Evolutionary conservation across 2,113 vertebrate genomes (phyloP), one percentile per base, ranked within the genome.

Genomic region (Pholis gunnellus): DNA sequence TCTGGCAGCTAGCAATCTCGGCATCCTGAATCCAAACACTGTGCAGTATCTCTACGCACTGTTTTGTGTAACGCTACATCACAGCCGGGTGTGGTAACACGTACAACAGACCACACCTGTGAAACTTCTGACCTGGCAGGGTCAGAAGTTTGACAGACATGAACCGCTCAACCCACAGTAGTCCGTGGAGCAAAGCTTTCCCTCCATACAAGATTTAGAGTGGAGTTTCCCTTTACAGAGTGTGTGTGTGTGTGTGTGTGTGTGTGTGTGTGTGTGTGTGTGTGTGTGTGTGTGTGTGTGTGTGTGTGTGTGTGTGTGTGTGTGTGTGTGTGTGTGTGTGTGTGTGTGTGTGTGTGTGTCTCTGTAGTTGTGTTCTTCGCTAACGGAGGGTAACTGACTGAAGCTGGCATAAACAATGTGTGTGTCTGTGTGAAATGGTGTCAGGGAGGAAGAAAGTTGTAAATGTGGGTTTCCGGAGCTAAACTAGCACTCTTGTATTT

Each of bases 391-490:
- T 29, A 69, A 25, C 70, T 36, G 78, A 25, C 70, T 36, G 78
- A 75, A 67, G 38, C 73, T 84, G 64, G 31, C 65, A 84, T 56
- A 38, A 83, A 69, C 54, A 64, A 52, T 82, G 48, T 79, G 56
- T 60, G 38, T 40, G 68, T 42, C 22, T 79, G 82, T 84, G 71
- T 82, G 69, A 83, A 89, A 85, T 73, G 81, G 90, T 92, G 90
- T 88, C 84, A 57, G 84, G 75, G 92, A 95, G 95, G 95, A 95
- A 95, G 88, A 92, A 89, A 91, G 91, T 94, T 94, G 95, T 95
- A 95, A 95, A 93, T 94, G 93, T 90, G 92, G 95, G 90, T 96
- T 95, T 94, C 94, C 93, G 88, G 82, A 71, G 81, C 60, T 65
- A 85, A 83, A 86, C 57, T 72, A 57, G 68, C 75, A 77, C 83